These are phyloP conservation scores for Apolygus lucorum DNA, from an alignment of 1,140 invertebrate genomes.

Conservation along the genomic window DNA sequence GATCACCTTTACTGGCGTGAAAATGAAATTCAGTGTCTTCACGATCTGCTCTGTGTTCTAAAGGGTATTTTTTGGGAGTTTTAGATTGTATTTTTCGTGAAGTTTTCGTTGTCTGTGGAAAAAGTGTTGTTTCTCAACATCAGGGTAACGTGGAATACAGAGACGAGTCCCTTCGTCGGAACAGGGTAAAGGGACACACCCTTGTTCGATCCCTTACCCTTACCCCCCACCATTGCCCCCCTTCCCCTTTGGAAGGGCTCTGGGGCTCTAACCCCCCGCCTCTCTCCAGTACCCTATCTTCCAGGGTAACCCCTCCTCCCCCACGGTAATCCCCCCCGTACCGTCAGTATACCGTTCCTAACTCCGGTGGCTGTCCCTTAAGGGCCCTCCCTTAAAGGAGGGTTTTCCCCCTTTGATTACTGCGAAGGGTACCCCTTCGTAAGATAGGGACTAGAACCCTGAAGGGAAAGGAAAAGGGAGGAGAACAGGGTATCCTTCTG, in stretches of 20 bases:
- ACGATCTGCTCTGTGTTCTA: too few relatives aligned
- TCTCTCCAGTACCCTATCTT: slow-evolving; percentile 1
- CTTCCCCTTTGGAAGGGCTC: too few relatives aligned
- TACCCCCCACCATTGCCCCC: too few relatives aligned
- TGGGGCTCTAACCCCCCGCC: too few relatives aligned
- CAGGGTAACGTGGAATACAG: too few relatives aligned
- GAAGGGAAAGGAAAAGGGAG: slow-evolving; percentile 13
- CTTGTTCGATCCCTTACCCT: slow-evolving; percentile 7
- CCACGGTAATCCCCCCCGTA: not conserved
- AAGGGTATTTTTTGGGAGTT: too few relatives aligned
- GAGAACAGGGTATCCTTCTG: slow-evolving; percentile 10
- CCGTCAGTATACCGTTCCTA: not conserved
- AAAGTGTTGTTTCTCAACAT: too few relatives aligned
- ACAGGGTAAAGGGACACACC: slow-evolving; percentile 5
- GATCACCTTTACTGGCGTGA: too few relatives aligned
- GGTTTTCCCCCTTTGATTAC: not conserved
- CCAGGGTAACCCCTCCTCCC: not conserved
- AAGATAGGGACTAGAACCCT: slow-evolving; percentile 4
- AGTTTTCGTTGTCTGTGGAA: too few relatives aligned
- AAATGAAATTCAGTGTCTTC: too few relatives aligned
- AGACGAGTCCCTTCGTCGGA: too few relatives aligned
- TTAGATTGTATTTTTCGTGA: too few relatives aligned
- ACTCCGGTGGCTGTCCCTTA: not conserved
- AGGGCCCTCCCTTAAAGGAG: not conserved
- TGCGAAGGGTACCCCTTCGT: not conserved